A percentile compares a stretch with the other conserved stretches of the same genome.
Conservation (phyloP, 1,140 invertebrate species). For the Psilanteris sp. region DNA sequence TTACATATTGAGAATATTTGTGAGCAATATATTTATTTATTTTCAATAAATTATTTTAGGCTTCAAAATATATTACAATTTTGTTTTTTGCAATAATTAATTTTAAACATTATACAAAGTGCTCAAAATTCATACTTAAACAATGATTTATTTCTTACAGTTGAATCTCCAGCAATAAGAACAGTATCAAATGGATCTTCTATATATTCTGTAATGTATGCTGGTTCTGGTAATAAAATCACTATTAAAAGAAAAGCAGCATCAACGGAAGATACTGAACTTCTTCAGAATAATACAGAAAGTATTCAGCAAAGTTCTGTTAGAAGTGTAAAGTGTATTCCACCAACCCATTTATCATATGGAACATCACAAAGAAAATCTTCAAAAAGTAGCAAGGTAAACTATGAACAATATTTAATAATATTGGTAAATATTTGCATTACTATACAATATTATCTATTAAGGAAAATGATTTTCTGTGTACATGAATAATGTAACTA, state of each 20-base stretch:
- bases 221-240: slow-evolving; percentile 89
- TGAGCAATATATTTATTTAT: too few relatives aligned
- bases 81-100: too few relatives aligned
- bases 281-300: slow-evolving; percentile 69
- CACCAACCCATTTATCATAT: slow-evolving; percentile 76
- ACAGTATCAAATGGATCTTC: slow-evolving; percentile 85
- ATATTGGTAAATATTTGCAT: too few relatives aligned
- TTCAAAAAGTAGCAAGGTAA: slow-evolving; percentile 78
- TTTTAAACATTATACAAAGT: too few relatives aligned
- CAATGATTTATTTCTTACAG: slow-evolving; percentile 4
- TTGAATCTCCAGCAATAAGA: slow-evolving; percentile 79
- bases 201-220: slow-evolving; percentile 89
- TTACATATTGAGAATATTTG: too few relatives aligned
- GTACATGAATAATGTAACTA: too few relatives aligned
- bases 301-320: slow-evolving; percentile 67
- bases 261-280: slow-evolving; percentile 72
- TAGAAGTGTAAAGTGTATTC: slow-evolving; percentile 77
- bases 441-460: too few relatives aligned
- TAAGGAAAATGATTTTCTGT: too few relatives aligned
- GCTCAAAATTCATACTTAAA: too few relatives aligned
- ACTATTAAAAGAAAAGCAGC: slow-evolving; percentile 89
- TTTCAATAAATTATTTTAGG: too few relatives aligned
- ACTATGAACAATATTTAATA: too few relatives aligned
- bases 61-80: too few relatives aligned
- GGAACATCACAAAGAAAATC: slow-evolving; percentile 74